phyloP scores from a whole-genome alignment of 1,140 invertebrate genomes.

The Brachionus paranguensis region DNA sequence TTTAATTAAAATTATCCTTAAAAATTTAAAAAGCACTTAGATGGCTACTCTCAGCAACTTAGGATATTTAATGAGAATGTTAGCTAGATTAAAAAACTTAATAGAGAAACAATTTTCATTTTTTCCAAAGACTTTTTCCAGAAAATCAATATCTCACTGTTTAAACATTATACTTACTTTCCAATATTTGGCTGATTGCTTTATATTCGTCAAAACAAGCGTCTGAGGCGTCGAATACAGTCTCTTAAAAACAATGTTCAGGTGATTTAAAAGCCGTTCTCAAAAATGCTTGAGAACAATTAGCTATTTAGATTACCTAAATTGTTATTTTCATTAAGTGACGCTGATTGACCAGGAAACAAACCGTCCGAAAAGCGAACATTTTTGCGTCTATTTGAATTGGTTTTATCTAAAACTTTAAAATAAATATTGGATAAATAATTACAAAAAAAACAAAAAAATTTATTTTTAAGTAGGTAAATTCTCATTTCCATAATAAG shows the following conservation, averaged over 20 bases:
- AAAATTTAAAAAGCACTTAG: neutral
- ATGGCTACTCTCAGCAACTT: neutral
- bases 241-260: neutral
- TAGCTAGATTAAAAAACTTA: neutral
- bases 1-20: neutral
- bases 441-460: neutral
- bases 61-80: neutral
- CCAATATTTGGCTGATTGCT: neutral
- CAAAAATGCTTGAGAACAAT: neutral
- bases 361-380: slow-evolving; percentile 35
- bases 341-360: neutral
- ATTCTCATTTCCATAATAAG: neutral
- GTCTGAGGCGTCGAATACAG: neutral
- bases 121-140: neutral
- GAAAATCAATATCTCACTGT: slow-evolving; percentile 31
- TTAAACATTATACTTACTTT: slow-evolving; percentile 26
- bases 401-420: neutral
- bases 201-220: neutral
- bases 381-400: slow-evolving; percentile 22
- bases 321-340: neutral
- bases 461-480: neutral
- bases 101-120: too few relatives aligned
- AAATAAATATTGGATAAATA: neutral
- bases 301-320: neutral
- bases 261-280: neutral